Percentiles rank a stretch among this genome's conserved stretches.
These are phyloP conservation scores for Botrylloides violaceus DNA, from an alignment of 23 tunicate genomes.

Conservation along the genomic window DNA sequence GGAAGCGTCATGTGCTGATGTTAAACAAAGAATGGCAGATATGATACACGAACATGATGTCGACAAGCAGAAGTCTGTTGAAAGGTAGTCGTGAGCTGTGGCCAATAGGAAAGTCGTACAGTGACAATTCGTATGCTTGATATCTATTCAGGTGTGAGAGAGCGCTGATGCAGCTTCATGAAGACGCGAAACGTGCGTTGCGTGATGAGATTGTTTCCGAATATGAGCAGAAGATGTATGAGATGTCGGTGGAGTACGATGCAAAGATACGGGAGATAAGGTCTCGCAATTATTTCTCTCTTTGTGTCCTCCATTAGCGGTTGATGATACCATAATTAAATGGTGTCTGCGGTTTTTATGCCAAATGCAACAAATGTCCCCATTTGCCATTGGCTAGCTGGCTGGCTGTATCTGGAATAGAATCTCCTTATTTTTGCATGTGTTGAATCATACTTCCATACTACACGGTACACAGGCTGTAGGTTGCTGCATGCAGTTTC, in stretches of 20 bases:
- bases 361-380: no score
- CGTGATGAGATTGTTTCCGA: constrained; percentile 71
- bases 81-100: constrained; percentile 34
- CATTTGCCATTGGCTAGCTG: no score
- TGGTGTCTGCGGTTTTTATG: no score
- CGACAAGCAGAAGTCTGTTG: constrained; percentile 76
- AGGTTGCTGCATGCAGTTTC: no score
- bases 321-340: no score
- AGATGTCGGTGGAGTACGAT: constrained; percentile 57
- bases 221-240: constrained; percentile 74
- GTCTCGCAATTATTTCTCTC: no score
- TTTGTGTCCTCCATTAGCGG: no score
- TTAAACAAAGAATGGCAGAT: constrained; percentile 81
- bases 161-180: constrained; percentile 82
- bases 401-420: no score
- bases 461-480: no score
- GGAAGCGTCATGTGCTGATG: constrained; percentile 43
- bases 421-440: no score
- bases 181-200: constrained; percentile 67
- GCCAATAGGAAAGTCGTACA: neutral
- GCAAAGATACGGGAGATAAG: constrained; percentile 39
- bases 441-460: no score
- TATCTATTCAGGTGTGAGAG: constrained; percentile 54
- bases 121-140: neutral
- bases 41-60: constrained; percentile 76